Evolutionary conservation across 2,113 vertebrate genomes (phyloP), one percentile per base, ranked within the genome.

Genomic region (Corydoras maculifer): DNA sequence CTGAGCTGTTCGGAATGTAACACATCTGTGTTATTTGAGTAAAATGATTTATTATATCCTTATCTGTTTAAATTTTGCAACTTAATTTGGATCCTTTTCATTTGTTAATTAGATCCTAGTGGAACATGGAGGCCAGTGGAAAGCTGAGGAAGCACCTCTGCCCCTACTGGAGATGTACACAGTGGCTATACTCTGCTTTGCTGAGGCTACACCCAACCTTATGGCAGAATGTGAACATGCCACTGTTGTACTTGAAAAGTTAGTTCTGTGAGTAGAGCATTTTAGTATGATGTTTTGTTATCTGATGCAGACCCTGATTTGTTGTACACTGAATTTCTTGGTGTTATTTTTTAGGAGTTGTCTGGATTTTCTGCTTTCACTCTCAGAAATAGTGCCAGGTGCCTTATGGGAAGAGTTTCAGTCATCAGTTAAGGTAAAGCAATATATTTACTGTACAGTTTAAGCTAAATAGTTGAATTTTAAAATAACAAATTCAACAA

Each of bases 161-260:
- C 94, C 95, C 84, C 86, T 98, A 75, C 72, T 99, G 86, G 93
- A 96, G 86, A 94, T 98, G 75, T 98, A 99, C 82, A 97, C 92
- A 9, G 91, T 95, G 84, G 95, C 97, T 54, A 94, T 99, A 82
- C 90, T 93, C 84, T 96, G 92, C 84, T 99, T 93, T 3, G 92
- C 96, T 62, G 92, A 93, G 85, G 93, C 96, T 53, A 85, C 91
- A 71, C 93, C 94, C 80, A 92, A 88, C 80, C 95, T 99, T 86
- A 93, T 92, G 86, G 91, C 93, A 25, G 93, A 98, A 88, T 98
- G 96, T 92, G 97, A 97, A 89, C 97, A 96, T 61, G 94, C 95
- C 81, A 90, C 92, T 79, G 91, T 97, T 86, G 94, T 99, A 89
- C 93, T 99, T 84, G 94, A 99, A 86, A 94, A 97, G 84, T 92